Evolutionary conservation across 2,113 vertebrate genomes (phyloP).

Genomic region (Indicator indicator): DNA sequence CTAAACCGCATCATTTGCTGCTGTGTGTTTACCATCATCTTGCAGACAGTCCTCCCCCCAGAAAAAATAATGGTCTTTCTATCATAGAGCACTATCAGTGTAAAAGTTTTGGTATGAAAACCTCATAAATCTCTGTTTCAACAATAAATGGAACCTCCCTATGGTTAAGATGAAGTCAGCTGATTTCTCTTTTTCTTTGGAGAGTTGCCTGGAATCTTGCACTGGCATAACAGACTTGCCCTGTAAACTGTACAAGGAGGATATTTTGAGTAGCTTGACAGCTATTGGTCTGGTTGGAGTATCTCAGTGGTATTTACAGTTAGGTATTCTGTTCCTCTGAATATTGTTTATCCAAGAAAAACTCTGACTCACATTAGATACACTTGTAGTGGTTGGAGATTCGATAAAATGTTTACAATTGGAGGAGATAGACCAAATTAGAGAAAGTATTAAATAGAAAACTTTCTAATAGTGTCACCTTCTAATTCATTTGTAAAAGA

Average conservation of each 20-base stretch:
- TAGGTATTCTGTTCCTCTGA: neutral
- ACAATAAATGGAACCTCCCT: neutral
- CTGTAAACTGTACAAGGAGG: neutral
- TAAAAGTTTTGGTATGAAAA: neutral
- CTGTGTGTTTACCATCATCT: neutral
- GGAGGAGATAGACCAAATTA: neutral
- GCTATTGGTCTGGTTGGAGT: neutral
- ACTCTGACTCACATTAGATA: neutral
- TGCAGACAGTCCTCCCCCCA: neutral
- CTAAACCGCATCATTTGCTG: neutral
- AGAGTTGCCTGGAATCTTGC: neutral
- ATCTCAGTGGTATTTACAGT: neutral
- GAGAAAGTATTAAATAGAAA: neutral
- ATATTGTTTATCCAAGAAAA: neutral
- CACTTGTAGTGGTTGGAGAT: neutral
- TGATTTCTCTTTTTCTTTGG: constrained; percentile 19
- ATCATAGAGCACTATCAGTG: neutral
- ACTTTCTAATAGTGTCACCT: neutral
- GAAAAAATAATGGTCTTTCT: neutral
- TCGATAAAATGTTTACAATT: neutral
- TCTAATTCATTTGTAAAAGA: neutral
- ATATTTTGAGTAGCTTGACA: neutral
- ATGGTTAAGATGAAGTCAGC: neutral
- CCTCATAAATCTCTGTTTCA: neutral
- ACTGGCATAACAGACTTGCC: neutral